Evolutionary conservation across 2,888 invertebrate genomes (phyloP).

Genomic region (Physocephala rufipes): DNA sequence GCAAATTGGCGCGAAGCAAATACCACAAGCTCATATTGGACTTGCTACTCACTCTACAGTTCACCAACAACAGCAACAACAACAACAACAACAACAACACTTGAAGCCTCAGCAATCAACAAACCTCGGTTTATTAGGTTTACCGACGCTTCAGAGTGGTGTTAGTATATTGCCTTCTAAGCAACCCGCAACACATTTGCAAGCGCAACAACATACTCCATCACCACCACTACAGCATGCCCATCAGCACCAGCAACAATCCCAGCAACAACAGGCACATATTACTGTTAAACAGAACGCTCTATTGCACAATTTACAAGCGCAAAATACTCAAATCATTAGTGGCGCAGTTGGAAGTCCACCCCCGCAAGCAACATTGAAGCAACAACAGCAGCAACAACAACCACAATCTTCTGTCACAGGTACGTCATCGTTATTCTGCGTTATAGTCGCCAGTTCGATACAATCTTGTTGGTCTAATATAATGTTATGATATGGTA

Average conservation of each 20-base stretch:
- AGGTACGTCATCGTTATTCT: neutral
- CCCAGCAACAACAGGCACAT: conserved; percentile 37
- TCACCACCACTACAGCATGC: conserved; percentile 54
- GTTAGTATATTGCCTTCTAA: conserved; percentile 48
- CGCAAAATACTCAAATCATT: conserved; percentile 63
- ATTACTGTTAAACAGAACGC: conserved; percentile 53
- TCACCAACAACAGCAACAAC: conserved; percentile 48
- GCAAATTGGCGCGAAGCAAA: conserved; percentile 38
- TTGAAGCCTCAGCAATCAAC: conserved; percentile 49
- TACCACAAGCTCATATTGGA: conserved; percentile 50
- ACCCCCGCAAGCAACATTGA: conserved; percentile 64
- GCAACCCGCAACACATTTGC: conserved; percentile 54
- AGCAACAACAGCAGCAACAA: conserved; percentile 41
- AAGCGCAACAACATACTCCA: conserved; percentile 58
- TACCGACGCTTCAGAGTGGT: conserved; percentile 45
- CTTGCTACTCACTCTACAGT: conserved; percentile 43
- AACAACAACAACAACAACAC: conserved; percentile 41
- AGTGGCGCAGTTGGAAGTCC: conserved; percentile 69
- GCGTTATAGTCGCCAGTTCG: neutral
- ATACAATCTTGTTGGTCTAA: neutral
- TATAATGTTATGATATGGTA: no score
- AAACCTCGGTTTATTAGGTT: conserved; percentile 50
- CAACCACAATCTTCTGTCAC: conserved; percentile 28
- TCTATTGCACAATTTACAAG: conserved; percentile 55
- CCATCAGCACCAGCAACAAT: conserved; percentile 39